A percentile compares a stretch with the other conserved stretches of the same genome.
Evolutionary conservation across 2,113 vertebrate species (phyloP).

Genomic region (Cynocephalus volans): DNA sequence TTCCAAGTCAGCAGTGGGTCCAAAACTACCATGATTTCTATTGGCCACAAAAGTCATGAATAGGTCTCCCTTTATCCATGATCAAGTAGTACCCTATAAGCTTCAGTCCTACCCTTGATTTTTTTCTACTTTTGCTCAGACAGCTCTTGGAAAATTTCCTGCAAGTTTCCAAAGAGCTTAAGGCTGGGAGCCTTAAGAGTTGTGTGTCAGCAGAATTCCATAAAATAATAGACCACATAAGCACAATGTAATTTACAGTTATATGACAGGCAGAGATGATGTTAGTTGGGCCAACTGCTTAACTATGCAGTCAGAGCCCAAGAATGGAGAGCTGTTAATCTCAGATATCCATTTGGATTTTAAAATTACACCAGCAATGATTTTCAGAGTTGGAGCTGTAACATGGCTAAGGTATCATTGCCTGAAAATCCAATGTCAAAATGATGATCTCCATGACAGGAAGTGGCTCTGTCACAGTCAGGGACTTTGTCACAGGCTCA

Average conservation of each 20-base stretch:
- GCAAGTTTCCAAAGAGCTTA: constrained; percentile 76
- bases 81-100: background rate
- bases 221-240: constrained; percentile 68
- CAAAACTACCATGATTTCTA: constrained; percentile 47
- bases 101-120: constrained; percentile 51
- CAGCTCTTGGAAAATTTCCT: constrained; percentile 75
- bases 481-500: background rate
- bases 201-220: constrained; percentile 81
- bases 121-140: constrained; percentile 71
- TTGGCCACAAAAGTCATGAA: constrained; percentile 31
- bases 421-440: constrained; percentile 70
- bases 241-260: constrained; percentile 77
- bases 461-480: background rate
- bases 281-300: constrained; percentile 75
- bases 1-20: background rate
- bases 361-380: constrained; percentile 65
- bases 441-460: constrained; percentile 10
- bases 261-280: constrained; percentile 69
- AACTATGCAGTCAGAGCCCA: constrained; percentile 77
- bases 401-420: background rate
- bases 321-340: constrained; percentile 70
- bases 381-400: constrained; percentile 17
- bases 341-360: constrained; percentile 67
- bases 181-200: constrained; percentile 73
- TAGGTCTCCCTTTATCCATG: constrained; percentile 8